Conservation (phyloP, 2,113 vertebrate genomes). For the Ellobius talpinus region DNA sequence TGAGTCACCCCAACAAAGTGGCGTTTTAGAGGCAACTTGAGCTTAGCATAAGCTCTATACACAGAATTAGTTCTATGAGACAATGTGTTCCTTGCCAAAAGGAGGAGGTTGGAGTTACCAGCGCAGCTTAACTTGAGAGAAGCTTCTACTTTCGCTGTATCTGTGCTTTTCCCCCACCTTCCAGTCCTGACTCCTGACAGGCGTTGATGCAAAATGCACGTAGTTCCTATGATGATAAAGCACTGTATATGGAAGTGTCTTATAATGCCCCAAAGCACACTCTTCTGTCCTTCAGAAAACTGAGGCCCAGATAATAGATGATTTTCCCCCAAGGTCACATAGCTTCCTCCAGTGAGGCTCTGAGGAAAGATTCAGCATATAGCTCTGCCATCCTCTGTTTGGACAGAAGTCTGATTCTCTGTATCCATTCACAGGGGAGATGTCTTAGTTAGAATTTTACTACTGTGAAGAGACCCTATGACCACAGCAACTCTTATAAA, state of each 20-base stretch:
- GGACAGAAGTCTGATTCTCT: background rate
- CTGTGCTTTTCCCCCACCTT: background rate
- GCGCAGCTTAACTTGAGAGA: background rate
- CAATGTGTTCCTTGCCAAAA: conserved; percentile 1
- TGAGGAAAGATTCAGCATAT: background rate
- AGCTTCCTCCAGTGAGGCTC: background rate
- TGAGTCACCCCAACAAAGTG: conserved; percentile 52
- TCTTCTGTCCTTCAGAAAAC: background rate
- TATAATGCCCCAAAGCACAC: background rate
- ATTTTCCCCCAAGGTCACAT: background rate
- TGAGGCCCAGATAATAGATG: background rate
- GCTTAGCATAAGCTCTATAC: conserved; percentile 57
- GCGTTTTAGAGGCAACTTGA: conserved; percentile 56
- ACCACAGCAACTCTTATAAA: background rate
- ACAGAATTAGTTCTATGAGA: conserved; percentile 31
- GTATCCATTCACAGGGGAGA: background rate
- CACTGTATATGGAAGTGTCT: background rate
- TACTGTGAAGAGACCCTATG: background rate
- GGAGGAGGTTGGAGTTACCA: background rate
- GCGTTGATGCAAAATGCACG: background rate
- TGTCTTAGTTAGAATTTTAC: background rate
- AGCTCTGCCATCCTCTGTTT: background rate
- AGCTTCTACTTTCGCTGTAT: background rate
- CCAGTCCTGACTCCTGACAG: background rate
- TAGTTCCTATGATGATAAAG: background rate